Conservation (phyloP, 2,113 vertebrate species). For the Phalacrocorax pelagicus region DNA sequence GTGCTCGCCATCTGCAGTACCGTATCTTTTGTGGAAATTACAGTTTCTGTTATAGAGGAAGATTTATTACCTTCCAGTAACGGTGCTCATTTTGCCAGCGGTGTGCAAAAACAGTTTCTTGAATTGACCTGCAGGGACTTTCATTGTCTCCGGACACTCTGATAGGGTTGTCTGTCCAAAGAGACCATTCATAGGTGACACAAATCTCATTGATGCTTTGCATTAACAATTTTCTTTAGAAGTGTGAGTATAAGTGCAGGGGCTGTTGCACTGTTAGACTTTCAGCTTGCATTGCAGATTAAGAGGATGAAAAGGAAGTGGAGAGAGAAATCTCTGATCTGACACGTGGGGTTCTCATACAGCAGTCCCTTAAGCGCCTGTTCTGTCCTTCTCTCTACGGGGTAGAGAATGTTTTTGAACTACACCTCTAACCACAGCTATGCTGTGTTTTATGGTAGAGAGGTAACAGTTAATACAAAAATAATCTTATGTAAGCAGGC, state of each 20-base stretch:
- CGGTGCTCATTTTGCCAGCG: not conserved
- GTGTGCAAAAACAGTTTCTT: not conserved
- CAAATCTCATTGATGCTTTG: not conserved
- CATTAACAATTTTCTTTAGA: not conserved
- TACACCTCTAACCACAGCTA: not conserved
- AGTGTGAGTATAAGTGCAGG: not conserved
- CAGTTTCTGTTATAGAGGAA: not conserved
- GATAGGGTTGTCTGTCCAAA: not conserved
- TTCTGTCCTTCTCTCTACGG: not conserved
- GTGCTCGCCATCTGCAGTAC: not conserved
- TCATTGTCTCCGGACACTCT: accelerated
- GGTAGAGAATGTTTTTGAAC: not conserved
- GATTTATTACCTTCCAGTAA: not conserved
- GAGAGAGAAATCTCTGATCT: not conserved
- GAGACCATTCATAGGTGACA: not conserved
- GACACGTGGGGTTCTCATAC: not conserved
- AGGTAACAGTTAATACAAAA: not conserved
- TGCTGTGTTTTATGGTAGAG: not conserved
- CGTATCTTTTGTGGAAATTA: not conserved
- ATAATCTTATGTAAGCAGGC: not conserved
- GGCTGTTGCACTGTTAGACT: not conserved
- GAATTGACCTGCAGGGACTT: not conserved
- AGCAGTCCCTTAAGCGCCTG: not conserved
- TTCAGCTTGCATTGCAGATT: not conserved
- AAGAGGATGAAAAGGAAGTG: not conserved